These are phyloP conservation scores for Theropithecus gelada DNA, from an alignment of 2,113 vertebrate species.

Conservation along the genomic window DNA sequence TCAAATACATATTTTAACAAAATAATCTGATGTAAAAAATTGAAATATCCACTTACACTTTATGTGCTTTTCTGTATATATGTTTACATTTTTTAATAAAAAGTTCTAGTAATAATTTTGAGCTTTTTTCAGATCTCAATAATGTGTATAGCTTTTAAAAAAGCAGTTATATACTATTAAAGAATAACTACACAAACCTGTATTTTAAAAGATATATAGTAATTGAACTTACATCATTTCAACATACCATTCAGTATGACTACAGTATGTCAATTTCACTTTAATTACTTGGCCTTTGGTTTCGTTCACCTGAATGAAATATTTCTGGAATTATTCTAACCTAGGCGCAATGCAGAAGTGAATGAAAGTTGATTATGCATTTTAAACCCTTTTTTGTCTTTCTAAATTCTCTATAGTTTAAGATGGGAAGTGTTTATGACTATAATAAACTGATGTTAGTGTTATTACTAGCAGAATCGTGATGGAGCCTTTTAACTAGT, in stretches of 20 bases:
- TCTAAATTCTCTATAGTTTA: not conserved
- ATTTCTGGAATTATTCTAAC: not conserved
- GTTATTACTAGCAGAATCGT: not conserved
- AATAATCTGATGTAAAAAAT: not conserved
- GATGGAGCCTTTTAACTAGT: not conserved
- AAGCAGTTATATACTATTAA: not conserved
- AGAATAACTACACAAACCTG: not conserved
- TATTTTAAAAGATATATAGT: not conserved
- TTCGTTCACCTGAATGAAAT: not conserved
- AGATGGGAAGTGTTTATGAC: not conserved
- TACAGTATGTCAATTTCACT: not conserved
- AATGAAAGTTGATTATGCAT: not conserved
- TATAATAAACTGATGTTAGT: not conserved
- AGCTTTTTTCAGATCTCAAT: not conserved
- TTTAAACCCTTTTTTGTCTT: not conserved
- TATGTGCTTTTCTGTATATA: not conserved
- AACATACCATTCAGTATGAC: not conserved
- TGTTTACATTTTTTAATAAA: not conserved
- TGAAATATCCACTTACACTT: not conserved
- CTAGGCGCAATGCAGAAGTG: not conserved
- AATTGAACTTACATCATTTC: not conserved
- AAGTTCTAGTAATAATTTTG: not conserved
- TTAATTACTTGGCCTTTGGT: not conserved
- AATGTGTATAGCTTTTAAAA: not conserved
- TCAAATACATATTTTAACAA: not conserved